Percentiles rank a stretch among this genome's conserved stretches.
phyloP scores from a whole-genome alignment of 1,140 invertebrate species.

The Heliconius himera region DNA sequence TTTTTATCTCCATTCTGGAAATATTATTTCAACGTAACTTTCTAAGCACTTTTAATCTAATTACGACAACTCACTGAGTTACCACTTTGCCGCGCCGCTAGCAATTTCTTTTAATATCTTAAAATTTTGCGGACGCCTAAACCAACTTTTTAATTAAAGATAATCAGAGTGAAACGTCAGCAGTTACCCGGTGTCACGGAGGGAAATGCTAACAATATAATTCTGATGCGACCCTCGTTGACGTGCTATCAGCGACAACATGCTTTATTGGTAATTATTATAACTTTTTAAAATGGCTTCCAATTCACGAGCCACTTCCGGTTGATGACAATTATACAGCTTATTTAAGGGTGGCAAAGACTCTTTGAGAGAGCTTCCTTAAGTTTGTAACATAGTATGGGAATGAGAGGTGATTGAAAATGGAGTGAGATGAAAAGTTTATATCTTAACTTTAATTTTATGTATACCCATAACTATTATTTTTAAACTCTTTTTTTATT shows the following conservation, averaged over 20 bases:
- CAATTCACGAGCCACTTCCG: conserved; percentile 2
- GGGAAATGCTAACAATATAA: conserved; percentile 65
- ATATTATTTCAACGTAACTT: conserved; percentile 55
- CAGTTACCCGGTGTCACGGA: conserved; percentile 64
- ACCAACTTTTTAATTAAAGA: conserved; percentile 78
- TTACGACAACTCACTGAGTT: conserved; percentile 69
- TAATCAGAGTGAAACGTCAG: conserved; percentile 70
- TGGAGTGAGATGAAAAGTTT: too few relatives aligned
- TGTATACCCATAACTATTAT: too few relatives aligned
- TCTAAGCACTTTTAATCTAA: conserved; percentile 64
- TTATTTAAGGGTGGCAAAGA: not conserved
- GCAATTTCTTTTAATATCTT: conserved; percentile 68
- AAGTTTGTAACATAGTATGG: not conserved
- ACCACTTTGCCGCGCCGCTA: conserved; percentile 56
- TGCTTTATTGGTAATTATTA: conserved; percentile 69
- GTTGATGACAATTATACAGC: not conserved
- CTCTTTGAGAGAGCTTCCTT: not conserved
- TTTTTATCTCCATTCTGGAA: conserved; percentile 28
- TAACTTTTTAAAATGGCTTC: conserved; percentile 60
- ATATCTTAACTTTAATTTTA: too few relatives aligned
- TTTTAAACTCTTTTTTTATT: too few relatives aligned
- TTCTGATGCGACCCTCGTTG: conserved; percentile 60
- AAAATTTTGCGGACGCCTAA: conserved; percentile 64
- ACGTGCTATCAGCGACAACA: conserved; percentile 56
- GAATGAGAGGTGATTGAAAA: not conserved